Conservation (phyloP, 2,797 vertebrate species). For the Thalassophryne amazonica region DNA sequence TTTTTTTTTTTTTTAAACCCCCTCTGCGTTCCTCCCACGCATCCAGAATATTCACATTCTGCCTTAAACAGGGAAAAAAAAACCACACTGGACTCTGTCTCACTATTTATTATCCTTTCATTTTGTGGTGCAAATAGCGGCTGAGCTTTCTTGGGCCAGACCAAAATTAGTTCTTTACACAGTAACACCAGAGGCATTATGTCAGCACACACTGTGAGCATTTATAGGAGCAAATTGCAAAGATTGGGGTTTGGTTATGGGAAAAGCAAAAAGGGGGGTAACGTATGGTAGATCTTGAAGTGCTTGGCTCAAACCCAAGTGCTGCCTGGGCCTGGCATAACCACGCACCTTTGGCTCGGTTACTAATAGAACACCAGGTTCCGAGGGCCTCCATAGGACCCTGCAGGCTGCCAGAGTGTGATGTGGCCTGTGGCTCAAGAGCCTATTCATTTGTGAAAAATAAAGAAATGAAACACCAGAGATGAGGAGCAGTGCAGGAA, state of each 20-base stretch:
- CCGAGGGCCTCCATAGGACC: conserved; percentile 53
- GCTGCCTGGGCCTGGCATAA: conserved; percentile 42
- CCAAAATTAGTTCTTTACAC: conserved; percentile 73
- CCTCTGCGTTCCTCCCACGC: conserved; percentile 9
- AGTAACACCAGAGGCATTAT: conserved; percentile 68
- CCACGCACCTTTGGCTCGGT: conserved; percentile 74
- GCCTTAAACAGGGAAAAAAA: conserved; percentile 64
- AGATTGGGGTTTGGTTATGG: conserved; percentile 56
- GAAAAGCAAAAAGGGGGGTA: conserved; percentile 15
- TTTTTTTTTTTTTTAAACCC: background rate
- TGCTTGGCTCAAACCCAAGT: conserved; percentile 55
- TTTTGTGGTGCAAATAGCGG: conserved; percentile 87
- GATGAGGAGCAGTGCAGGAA: conserved; percentile 60
- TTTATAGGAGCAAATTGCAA: conserved; percentile 49
- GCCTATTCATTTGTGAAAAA: conserved; percentile 70
- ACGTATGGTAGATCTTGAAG: conserved; percentile 34
- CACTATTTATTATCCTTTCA: conserved; percentile 72
- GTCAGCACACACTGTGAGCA: conserved; percentile 62
- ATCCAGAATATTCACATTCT: conserved; percentile 40
- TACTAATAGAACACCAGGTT: conserved; percentile 63
- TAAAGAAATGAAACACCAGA: conserved; percentile 76
- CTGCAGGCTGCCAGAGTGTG: conserved; percentile 65
- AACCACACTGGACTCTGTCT: conserved; percentile 57
- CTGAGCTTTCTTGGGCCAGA: conserved; percentile 62
- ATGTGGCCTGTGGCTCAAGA: conserved; percentile 72